Evolutionary conservation across 2,113 vertebrate species (phyloP).

Genomic region (Hydropotes inermis): DNA sequence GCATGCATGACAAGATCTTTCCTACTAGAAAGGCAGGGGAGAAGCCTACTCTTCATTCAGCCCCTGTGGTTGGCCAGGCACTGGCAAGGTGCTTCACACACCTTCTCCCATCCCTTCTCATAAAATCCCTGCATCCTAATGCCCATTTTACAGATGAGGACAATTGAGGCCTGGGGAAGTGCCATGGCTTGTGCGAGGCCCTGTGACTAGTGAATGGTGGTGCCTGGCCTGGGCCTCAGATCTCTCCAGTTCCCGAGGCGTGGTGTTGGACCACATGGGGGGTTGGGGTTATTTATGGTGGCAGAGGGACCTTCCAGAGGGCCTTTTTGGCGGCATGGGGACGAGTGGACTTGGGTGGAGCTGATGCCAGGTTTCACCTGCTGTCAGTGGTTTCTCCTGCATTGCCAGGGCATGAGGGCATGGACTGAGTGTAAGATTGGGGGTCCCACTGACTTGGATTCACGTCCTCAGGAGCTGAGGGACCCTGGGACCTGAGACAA

Average conservation of each 20-base stretch:
- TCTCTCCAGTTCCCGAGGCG: rapidly evolving
- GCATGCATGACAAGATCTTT: rapidly evolving
- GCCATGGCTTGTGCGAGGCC: background rate
- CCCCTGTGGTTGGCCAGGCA: background rate
- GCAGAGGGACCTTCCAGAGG: background rate
- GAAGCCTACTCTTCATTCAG: background rate
- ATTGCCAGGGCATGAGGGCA: rapidly evolving
- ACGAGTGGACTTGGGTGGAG: background rate
- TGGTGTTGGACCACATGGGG: rapidly evolving
- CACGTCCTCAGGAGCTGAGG: background rate
- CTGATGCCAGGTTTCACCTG: rapidly evolving
- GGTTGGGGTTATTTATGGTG: background rate
- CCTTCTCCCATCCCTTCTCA: background rate
- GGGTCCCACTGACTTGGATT: background rate
- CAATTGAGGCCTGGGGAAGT: background rate
- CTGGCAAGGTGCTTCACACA: background rate
- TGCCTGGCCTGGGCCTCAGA: background rate
- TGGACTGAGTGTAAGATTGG: rapidly evolving
- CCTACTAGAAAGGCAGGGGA: background rate
- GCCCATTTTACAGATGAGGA: background rate
- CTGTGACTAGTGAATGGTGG: background rate
- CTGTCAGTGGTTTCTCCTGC: background rate
- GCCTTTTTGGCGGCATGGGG: background rate
- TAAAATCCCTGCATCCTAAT: background rate
- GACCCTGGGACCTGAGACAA: background rate